Base-by-base conservation (phyloP, 2,113 vertebrate genomes). In the Tetrax tetrax region DNA sequence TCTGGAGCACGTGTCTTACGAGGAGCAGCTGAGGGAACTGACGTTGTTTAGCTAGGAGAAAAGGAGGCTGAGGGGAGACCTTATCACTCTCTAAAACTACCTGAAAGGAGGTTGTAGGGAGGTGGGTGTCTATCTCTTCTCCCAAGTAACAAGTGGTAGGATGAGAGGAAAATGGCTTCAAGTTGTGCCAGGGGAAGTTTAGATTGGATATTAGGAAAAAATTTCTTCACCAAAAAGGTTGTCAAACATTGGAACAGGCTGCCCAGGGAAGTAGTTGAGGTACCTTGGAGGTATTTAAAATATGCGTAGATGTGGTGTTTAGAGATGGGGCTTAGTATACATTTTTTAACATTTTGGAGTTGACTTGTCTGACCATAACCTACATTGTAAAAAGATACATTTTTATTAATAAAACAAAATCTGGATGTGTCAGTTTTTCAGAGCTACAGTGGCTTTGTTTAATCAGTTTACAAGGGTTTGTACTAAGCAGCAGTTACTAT, bases 401-500 rank as follows among this genome's bases (percentile, higher is more conserved):
- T 93, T 84, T 61, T 72, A 82, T 38, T 41, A 90, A 75, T 78
- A 77, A 76, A 84, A 4, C 6, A 72, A 72, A 81, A 74, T 83
- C 11, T 24, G 71, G 23, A 66, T 85, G 4, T 71, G 43, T 75
- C 22, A 43, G 10, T 70, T 66, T 90, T 90, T 79, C 54, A 90
- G 29, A 79, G 18, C 18, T 63, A 66, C 14, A 15, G 7, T 64
- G 28, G 7, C 31, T 92, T 91, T 88, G 28, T 91, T 95, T 97
- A 95, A 95, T 93, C 93, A 89, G 50, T 90, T 93, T 94, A 92
- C 47, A 93, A 64, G 33, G 22, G 31, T 88, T 75, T 91, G 47
- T 79, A 76, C 64, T 87, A 85, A 94, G 83, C 70, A 80, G 23
- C 35, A 38, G 94, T 97, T 93, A 79, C 95, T 90, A 97, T 96